Base-by-base conservation (phyloP, 30 jellyfish, hydroid and myxozoan genomes). In the Turritopsis dohrnii region DNA sequence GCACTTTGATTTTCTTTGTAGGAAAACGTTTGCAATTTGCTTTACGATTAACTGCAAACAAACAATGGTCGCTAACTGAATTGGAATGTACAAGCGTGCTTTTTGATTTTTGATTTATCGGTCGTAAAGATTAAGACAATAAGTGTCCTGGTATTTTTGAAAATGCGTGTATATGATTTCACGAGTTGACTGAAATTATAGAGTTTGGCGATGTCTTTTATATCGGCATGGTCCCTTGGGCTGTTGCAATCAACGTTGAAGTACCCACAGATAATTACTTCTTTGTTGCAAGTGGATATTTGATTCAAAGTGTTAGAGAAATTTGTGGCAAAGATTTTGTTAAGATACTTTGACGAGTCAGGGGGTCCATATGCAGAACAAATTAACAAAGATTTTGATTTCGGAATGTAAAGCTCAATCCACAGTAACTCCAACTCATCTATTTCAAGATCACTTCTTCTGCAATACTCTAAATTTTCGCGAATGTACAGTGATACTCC, bases 1-100 rank as follows among this genome's bases (percentile, higher is more conserved):
- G n/a, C n/a, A n/a, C n/a, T n/a, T n/a, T n/a, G n/a, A n/a, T n/a
- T n/a, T n/a, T n/a, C n/a, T n/a, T n/a, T n/a, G n/a, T n/a, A n/a
- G n/a, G 86, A 71, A 31, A 86, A 53, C 84, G 86, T 86, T 81
- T 87, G 53, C 86, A 80, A 52, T 81, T 88, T 90, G 80, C 80
- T 86, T 80, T 81, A 53, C 94, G 71, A 86, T 71, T 71, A 71
- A 86, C 53, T 25, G 85, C 94, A 86, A 87, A 66, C 66, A 79
- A 87, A 87, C 76, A 79, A 82, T 86, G 94, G 80, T 86, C 90
- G 80, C 96, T 83, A 88, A 88, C n/a, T 85, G 86, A 71, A 71
- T 71, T 71, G 19, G 20, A 16, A 28, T 71, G 28, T 18, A 17
- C 28, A 19, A 71, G 23, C 23, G 80, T 71, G 28, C n/a, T 71